Evolutionary conservation across 1,140 invertebrate species (phyloP), one percentile per base, ranked within the genome.

Genomic region (Zaprionus taronus): DNA sequence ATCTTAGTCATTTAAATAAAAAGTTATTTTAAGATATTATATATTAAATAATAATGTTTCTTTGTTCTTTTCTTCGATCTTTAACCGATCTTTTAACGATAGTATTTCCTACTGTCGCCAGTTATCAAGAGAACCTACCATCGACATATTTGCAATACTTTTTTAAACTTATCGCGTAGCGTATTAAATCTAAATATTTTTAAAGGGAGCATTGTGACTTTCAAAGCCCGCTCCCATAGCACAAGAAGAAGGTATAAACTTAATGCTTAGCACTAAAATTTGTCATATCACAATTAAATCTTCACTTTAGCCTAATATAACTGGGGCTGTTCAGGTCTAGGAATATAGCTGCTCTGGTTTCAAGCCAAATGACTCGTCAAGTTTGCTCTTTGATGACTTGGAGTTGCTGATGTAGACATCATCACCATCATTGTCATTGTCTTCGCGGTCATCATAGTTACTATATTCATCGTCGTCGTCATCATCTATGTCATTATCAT

Each of bases 261-360:
- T 51, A 6, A 51, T 53, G 28, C 72, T 75, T 75, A 75, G 5
- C 15, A 34, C 41, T 71, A 64, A 36, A 41, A 56, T 56, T 62
- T 47, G 49, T 57, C 38, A 55, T 83, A 86, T 87, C 83, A 86
- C 83, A 86, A 67, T 65, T 71, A n/a, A 63, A 61, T 64, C 58
- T 36, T 49, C 9, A 17, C 22, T 24, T 12, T 62, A 49, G 41
- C 17, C 63, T 70, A 15, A 53, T 17, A 26, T 61, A 61, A 17
- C 28, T n/a, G 15, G 22, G 53, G 14, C 12, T 26, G 26, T 55
- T 15, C 12, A 55, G 22, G 26, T 24, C 24, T 55, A 36, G n/a
- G 12, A 41, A 28, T 38, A 51, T 49, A 15, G 34, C 14, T 55
- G 28, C 28, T 31, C 28, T 15, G 9, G 34, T 12, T 44, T n/a